Conservation (phyloP, 2,888 invertebrate genomes). For the Dione juno region DNA sequence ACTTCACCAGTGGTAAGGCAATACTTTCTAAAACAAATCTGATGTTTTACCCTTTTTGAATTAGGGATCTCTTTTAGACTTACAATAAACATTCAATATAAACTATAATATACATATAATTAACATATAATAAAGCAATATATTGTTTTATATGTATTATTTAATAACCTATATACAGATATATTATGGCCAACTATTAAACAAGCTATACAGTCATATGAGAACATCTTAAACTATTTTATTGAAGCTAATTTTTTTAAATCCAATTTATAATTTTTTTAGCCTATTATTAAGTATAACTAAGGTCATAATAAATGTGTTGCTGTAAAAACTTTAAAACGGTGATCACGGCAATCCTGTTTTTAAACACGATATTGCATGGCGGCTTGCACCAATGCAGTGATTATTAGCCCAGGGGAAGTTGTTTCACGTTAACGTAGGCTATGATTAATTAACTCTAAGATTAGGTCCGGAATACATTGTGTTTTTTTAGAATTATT, state of each 20-base stretch:
- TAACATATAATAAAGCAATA: too few relatives aligned
- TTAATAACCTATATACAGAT: too few relatives aligned
- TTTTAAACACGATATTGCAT: slow-evolving; percentile 69
- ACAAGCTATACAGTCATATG: background rate
- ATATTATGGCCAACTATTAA: too few relatives aligned
- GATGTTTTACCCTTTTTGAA: too few relatives aligned
- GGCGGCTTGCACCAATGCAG: slow-evolving; percentile 60
- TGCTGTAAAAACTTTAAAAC: slow-evolving; percentile 11
- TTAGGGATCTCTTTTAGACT: too few relatives aligned
- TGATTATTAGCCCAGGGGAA: slow-evolving; percentile 58
- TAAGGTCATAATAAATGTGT: slow-evolving; percentile 1
- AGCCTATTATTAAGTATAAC: slow-evolving; percentile 3
- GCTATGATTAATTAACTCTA: slow-evolving; percentile 45
- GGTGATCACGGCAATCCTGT: slow-evolving; percentile 37
- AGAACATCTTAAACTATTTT: background rate
- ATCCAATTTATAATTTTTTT: background rate
- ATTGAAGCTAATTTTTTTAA: background rate
- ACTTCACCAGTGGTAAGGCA: background rate
- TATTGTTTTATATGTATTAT: too few relatives aligned
- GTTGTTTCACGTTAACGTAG: slow-evolving; percentile 38
- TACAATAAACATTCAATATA: too few relatives aligned
- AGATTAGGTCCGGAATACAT: slow-evolving; percentile 30
- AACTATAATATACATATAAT: too few relatives aligned
- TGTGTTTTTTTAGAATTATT: background rate
- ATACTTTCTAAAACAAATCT: too few relatives aligned